Conservation (phyloP, 2,888 invertebrate species). For the Panopea generosa region DNA sequence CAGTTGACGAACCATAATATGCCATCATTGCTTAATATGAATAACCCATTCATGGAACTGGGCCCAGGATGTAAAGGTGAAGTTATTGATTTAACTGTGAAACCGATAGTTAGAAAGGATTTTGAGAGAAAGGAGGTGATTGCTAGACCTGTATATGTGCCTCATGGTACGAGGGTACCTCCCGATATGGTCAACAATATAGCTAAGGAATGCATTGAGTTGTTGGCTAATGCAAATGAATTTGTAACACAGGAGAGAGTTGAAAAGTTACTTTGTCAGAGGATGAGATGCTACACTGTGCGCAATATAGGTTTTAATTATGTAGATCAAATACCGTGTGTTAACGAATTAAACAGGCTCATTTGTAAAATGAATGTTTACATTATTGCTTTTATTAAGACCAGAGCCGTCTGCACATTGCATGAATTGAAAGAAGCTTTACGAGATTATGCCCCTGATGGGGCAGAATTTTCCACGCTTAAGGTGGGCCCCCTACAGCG, state of each 20-base stretch:
- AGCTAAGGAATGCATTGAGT: constrained; percentile 80
- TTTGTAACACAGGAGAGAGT: constrained; percentile 77
- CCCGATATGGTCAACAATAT: constrained; percentile 72
- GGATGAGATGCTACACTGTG: constrained; percentile 54
- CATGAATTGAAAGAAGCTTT: constrained; percentile 77
- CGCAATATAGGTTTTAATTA: constrained; percentile 48
- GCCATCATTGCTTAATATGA: too few species aligned
- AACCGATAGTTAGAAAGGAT: constrained; percentile 51
- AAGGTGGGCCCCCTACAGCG: constrained; percentile 81
- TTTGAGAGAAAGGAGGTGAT: constrained; percentile 64
- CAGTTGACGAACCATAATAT: too few species aligned
- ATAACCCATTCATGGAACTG: constrained; percentile 3
- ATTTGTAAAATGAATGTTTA: constrained; percentile 75
- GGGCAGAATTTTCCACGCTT: constrained; percentile 73
- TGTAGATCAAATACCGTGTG: constrained; percentile 64
- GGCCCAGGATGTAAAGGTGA: constrained; percentile 4
- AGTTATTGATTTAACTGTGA: constrained; percentile 29
- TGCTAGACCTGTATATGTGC: constrained; percentile 44
- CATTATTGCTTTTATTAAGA: constrained; percentile 79
- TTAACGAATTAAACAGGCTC: constrained; percentile 74
- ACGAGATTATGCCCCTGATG: constrained; percentile 70
- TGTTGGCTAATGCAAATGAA: constrained; percentile 77
- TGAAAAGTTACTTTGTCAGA: constrained; percentile 73
- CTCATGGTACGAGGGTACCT: constrained; percentile 23
- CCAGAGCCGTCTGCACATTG: constrained; percentile 78